These are phyloP conservation scores for Chymomyza caudatula DNA, from an alignment of 2,888 invertebrate genomes.

Conservation along the genomic window DNA sequence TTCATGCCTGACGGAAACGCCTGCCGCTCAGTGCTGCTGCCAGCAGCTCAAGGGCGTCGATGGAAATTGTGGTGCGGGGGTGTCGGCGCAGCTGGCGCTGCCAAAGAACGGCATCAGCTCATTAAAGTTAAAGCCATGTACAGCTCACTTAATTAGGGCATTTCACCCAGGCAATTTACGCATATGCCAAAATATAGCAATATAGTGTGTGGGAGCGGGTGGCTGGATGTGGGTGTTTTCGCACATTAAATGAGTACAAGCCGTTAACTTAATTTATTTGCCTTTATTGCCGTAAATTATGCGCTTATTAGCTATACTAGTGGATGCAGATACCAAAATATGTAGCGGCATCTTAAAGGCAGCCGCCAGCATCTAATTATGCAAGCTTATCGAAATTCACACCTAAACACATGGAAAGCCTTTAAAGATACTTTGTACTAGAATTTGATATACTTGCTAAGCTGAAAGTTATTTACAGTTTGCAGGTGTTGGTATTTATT, in stretches of 20 bases:
- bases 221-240: not conserved
- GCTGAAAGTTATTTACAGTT: not conserved
- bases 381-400: not conserved
- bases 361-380: not conserved
- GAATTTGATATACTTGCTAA: not conserved
- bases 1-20: not conserved
- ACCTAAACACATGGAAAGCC: not conserved
- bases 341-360: not conserved
- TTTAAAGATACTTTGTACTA: not conserved
- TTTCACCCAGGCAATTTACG: constrained; percentile 26
- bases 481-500: not conserved
- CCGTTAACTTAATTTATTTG: not conserved
- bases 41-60: not conserved
- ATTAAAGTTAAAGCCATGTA: constrained; percentile 43
- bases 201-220: not conserved
- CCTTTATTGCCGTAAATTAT: constrained; percentile 1
- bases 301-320: not conserved
- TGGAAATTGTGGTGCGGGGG: not conserved
- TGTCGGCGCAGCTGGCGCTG: not conserved
- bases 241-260: not conserved
- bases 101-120: constrained; percentile 15
- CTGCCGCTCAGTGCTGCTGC: not conserved
- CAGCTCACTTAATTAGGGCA: constrained; percentile 52
- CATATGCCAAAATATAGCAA: constrained; percentile 35
- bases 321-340: not conserved